phyloP scores from a whole-genome alignment of 1,140 invertebrate species.

The Mactra quadrangularis region DNA sequence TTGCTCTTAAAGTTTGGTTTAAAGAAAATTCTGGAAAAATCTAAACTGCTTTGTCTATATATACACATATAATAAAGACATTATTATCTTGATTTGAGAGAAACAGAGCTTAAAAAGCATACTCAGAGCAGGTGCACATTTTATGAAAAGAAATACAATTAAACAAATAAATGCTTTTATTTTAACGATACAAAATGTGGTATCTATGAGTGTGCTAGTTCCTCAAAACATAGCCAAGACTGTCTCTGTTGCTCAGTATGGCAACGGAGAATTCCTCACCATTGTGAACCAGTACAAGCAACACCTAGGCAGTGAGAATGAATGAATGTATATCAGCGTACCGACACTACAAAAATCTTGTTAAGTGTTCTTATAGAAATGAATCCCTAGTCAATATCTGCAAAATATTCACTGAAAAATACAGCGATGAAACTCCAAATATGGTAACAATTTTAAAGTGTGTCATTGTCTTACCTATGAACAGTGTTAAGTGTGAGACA shows the following conservation, averaged over 20 bases:
- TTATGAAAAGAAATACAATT: too few relatives aligned
- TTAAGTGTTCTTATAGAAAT: background rate
- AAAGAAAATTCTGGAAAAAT: too few relatives aligned
- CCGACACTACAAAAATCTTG: conserved; percentile 9
- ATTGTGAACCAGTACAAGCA: background rate
- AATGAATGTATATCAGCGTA: conserved; percentile 9
- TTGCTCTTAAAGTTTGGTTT: too few relatives aligned
- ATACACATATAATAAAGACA: too few relatives aligned
- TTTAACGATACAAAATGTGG: background rate
- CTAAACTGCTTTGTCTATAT: too few relatives aligned
- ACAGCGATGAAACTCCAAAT: background rate
- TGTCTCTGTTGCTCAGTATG: conserved; percentile 10
- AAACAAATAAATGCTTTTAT: too few relatives aligned
- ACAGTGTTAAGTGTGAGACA: conserved; percentile 38
- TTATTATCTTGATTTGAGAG: too few relatives aligned
- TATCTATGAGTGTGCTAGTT: conserved; percentile 15
- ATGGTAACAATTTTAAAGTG: conserved; percentile 6
- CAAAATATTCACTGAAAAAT: background rate
- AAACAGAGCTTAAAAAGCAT: too few relatives aligned
- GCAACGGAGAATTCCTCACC: background rate
- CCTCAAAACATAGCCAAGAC: conserved; percentile 8
- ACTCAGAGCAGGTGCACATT: too few relatives aligned
- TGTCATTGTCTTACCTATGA: too few relatives aligned
- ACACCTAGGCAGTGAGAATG: background rate
- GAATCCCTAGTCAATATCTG: background rate